phyloP scores from a whole-genome alignment of 2,888 invertebrate genomes.

The Nomada goodeniana region DNA sequence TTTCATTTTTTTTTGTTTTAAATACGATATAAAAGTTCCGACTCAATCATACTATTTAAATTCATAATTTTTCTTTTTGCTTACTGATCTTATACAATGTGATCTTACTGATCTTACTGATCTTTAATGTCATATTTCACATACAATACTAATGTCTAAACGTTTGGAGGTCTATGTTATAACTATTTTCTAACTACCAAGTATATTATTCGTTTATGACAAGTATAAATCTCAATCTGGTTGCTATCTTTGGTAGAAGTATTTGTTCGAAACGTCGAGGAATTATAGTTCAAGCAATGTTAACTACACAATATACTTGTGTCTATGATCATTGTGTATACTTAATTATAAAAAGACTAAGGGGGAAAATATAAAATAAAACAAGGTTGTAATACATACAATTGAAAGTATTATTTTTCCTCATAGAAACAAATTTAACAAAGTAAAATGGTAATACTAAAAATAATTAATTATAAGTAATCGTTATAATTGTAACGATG shows the following conservation, averaged over 20 bases:
- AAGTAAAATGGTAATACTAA: not conserved
- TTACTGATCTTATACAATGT: no score
- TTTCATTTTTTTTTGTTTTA: conserved; percentile 24
- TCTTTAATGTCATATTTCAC: not conserved
- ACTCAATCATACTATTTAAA: no score
- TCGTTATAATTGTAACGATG: conserved; percentile 1
- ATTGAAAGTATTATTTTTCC: not conserved
- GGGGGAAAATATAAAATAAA: conserved; percentile 32
- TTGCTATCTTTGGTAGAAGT: conserved; percentile 32
- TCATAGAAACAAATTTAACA: no score
- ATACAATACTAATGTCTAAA: not conserved
- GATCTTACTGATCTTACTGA: no score
- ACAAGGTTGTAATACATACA: conserved; percentile 28
- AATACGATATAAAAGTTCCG: conserved; percentile 23
- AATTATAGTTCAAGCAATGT: conserved; percentile 48
- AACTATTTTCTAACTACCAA: not conserved
- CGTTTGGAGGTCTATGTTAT: not conserved
- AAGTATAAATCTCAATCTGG: not conserved
- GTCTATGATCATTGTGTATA: conserved; percentile 47
- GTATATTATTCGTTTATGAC: conserved; percentile 8
- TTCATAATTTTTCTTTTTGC: no score
- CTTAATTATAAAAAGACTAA: conserved; percentile 39
- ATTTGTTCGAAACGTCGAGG: conserved; percentile 25
- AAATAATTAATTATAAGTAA: not conserved
- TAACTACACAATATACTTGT: conserved; percentile 39